Percentiles rank a stretch among this genome's conserved stretches.
These are phyloP conservation scores for Podargus strigoides DNA, from an alignment of 2,797 vertebrate species.

Conservation along the genomic window DNA sequence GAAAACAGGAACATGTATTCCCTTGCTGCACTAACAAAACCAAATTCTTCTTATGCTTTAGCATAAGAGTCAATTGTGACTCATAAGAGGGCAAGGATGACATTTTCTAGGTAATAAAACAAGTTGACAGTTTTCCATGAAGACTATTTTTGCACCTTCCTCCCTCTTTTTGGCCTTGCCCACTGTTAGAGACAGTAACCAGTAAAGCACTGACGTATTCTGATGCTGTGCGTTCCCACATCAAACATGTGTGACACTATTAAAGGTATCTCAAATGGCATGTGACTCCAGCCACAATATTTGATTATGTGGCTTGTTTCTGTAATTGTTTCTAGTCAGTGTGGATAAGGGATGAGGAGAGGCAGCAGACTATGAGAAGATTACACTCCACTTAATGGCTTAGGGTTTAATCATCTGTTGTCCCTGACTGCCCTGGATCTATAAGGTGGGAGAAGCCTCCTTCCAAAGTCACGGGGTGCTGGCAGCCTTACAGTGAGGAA, in stretches of 20 bases:
- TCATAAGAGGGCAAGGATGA: background rate
- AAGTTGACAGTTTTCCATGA: background rate
- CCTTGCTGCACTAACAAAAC: background rate
- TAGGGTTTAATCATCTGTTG: background rate
- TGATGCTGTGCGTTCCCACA: background rate
- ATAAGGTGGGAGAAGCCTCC: background rate
- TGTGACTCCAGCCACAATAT: background rate
- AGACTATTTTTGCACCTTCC: background rate
- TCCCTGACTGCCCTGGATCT: background rate
- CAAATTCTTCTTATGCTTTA: background rate
- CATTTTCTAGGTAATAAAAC: background rate
- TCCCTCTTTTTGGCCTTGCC: background rate
- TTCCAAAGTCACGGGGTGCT: rapidly evolving
- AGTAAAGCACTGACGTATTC: background rate
- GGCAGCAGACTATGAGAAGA: background rate
- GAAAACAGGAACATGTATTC: background rate
- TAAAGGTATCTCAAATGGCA: background rate
- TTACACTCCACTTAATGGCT: background rate
- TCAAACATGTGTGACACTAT: background rate
- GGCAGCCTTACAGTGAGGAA: background rate
- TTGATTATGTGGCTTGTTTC: background rate
- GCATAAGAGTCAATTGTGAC: background rate
- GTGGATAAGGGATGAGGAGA: background rate
- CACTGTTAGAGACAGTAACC: background rate
- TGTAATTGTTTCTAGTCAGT: background rate